phyloP scores from a whole-genome alignment of 2,113 vertebrate species.

The Capricornis sumatraensis region DNA sequence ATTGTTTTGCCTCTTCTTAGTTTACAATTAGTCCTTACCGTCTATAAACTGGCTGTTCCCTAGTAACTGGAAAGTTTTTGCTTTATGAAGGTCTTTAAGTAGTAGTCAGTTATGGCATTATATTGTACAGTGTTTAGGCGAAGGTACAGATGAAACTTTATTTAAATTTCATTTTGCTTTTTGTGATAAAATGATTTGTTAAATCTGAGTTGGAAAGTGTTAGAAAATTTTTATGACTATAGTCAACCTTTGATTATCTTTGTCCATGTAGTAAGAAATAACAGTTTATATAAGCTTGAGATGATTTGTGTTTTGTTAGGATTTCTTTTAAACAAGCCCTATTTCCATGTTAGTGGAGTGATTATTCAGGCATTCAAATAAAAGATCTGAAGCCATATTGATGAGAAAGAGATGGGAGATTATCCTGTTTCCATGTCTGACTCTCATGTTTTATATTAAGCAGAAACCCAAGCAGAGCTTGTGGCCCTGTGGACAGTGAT shows the following conservation, averaged over 20 bases:
- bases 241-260: constrained; percentile 19
- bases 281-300: constrained; percentile 23
- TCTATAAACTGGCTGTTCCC: neutral
- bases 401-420: neutral
- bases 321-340: neutral
- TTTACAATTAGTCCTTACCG: neutral
- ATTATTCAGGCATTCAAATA: constrained; percentile 1
- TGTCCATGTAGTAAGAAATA: neutral
- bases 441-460: constrained; percentile 4
- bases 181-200: neutral
- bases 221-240: constrained; percentile 6
- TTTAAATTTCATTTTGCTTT: constrained; percentile 30
- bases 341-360: neutral
- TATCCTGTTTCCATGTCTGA: neutral
- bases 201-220: constrained; percentile 31
- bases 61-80: neutral
- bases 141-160: neutral
- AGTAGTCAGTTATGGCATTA: neutral
- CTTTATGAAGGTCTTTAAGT: neutral
- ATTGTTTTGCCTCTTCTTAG: constrained; percentile 10
- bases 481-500: neutral
- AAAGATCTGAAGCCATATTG: constrained; percentile 4
- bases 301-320: constrained; percentile 36
- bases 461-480: neutral
- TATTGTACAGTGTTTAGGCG: neutral